Base-by-base conservation (phyloP, 2,113 vertebrate genomes). In the Xyliphius kryptos region DNA sequence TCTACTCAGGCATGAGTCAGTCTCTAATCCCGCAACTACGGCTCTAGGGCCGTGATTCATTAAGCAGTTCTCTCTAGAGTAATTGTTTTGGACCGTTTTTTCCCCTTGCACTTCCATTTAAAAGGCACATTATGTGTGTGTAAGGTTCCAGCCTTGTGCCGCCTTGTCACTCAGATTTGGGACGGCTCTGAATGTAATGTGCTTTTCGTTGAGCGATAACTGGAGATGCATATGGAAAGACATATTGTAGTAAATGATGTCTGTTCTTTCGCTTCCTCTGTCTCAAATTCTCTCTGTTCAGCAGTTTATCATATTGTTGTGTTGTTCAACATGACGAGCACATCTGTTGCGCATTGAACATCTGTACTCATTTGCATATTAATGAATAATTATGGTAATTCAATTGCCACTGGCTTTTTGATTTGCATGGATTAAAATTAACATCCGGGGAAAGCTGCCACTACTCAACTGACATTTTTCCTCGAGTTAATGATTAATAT, bases 371-470 rank as follows among this genome's bases (percentile, higher is more conserved):
- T 88, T 83, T 85, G 66, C 83, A 86, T 84, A 86, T 85, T 87
- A 82, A 87, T 88, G 78, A 85, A 83, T 82, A 80, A 85, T 86
- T 87, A 86, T 86, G 83, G 67, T 82, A 81, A 86, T 83, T 74
- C 81, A 49, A 81, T 80, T 76, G 66, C 78, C 69, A 72, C 53
- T 71, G 69, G 62, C 63, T 69, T 63, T 67, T 75, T 68, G 72
- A 75, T 77, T 77, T 70, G 20, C 47, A 76, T 68, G 71, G 66
- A 81, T 77, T 72, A 74, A 77, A 79, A 69, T 72, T 74, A 40
- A 72, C 67, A 66, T 72, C 71, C 50, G 55, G 58, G 26, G 38
- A 71, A 69, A 67, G 60, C 59, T 64, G 38, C 26, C 56, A 13
- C 20, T 54, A 56, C 67, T 70, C 41, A 63, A 66, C 48, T 32